phyloP scores from a whole-genome alignment of 1,140 invertebrate species.

The Drepana arcuata region DNA sequence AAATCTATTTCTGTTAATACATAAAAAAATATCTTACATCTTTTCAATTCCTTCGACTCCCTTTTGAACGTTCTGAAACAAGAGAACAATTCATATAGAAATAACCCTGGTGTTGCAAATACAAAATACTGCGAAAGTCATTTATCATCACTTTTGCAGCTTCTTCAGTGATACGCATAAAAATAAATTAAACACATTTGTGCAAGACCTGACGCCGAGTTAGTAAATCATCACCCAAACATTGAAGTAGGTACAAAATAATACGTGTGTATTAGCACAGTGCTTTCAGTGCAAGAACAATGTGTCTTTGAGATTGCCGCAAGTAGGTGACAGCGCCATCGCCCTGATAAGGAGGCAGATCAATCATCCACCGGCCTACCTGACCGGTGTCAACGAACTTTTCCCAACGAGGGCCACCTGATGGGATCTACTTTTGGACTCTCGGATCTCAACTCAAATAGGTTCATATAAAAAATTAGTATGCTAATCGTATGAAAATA shows the following conservation, averaged over 20 bases:
- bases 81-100: conserved; percentile 25
- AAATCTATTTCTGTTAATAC: not conserved
- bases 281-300: too few species aligned
- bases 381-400: conserved; percentile 55
- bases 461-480: conserved; percentile 26
- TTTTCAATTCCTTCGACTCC: conserved; percentile 18
- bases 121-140: too few species aligned
- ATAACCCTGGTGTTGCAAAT: too few species aligned
- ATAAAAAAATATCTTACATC: conserved; percentile 31
- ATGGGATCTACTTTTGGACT: conserved; percentile 50
- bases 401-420: conserved; percentile 38
- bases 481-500: conserved; percentile 20
- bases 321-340: conserved; percentile 52
- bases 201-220: too few species aligned
- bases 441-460: conserved; percentile 31
- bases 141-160: too few species aligned
- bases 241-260: conserved; percentile 4
- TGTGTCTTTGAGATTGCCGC: conserved; percentile 62
- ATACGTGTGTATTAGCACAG: too few species aligned
- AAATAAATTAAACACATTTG: too few species aligned
- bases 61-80: conserved; percentile 45
- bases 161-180: too few species aligned
- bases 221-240: too few species aligned
- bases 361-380: conserved; percentile 63
- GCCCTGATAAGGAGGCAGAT: conserved; percentile 59